Evolutionary conservation across 2,797 vertebrate genomes (phyloP).

Genomic region (Lemur catta): DNA sequence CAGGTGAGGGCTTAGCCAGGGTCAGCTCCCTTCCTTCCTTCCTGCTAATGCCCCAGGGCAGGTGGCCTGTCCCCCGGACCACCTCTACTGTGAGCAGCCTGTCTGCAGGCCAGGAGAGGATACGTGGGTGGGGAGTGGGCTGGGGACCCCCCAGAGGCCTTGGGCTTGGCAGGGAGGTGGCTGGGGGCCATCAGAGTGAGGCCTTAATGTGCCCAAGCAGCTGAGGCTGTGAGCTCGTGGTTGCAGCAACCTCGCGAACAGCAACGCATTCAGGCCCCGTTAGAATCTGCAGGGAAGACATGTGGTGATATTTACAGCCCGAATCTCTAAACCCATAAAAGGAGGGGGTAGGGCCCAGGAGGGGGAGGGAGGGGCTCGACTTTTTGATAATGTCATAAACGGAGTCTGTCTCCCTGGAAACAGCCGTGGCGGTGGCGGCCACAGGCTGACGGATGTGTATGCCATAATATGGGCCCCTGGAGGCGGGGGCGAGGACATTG

Average conservation of each 20-base stretch:
- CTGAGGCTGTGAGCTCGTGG: accelerated
- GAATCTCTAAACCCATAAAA: conserved; percentile 81
- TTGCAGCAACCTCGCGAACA: accelerated
- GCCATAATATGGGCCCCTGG: conserved; percentile 73
- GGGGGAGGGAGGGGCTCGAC: conserved; percentile 32
- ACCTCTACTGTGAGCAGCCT: background rate
- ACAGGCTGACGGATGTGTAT: conserved; percentile 81
- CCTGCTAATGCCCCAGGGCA: background rate
- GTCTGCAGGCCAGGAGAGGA: background rate
- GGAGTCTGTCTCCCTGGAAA: conserved; percentile 84
- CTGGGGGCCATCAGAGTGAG: background rate
- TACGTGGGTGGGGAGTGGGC: too few relatives aligned
- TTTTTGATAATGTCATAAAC: conserved; percentile 83
- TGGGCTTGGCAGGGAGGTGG: background rate
- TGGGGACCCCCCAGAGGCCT: background rate
- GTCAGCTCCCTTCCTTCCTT: background rate
- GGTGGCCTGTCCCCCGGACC: background rate
- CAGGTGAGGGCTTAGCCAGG: background rate
- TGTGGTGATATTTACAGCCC: conserved; percentile 82
- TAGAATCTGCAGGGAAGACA: conserved; percentile 62
- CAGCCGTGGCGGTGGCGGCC: conserved; percentile 69
- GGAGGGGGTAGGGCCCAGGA: conserved; percentile 55
- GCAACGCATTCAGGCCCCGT: background rate
- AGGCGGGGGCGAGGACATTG: conserved; percentile 74
- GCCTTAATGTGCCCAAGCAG: background rate